Percentiles rank a stretch among this genome's conserved stretches.
These are phyloP conservation scores for Mormyrus proboscirostris DNA, from an alignment of 2,797 vertebrate species.

Conservation along the genomic window DNA sequence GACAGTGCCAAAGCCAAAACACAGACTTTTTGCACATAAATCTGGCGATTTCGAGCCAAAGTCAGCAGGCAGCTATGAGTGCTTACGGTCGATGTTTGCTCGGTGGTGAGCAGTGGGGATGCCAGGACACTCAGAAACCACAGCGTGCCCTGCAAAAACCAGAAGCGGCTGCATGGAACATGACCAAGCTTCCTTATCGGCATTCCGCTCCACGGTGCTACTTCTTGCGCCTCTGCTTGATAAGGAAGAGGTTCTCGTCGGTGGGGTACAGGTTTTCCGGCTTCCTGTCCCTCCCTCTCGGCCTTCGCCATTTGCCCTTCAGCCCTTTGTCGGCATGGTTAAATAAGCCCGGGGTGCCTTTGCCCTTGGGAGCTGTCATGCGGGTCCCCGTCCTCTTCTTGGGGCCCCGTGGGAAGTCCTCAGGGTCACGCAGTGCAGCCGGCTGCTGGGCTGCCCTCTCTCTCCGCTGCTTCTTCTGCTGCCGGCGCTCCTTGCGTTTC, in stretches of 20 bases:
- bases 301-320: conserved; percentile 23
- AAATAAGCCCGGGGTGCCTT: conserved; percentile 19
- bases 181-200: too few relatives aligned
- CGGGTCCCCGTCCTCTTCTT: not conserved
- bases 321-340: not conserved
- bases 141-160: not conserved
- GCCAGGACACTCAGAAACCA: not conserved
- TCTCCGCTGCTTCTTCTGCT: not conserved
- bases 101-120: not conserved
- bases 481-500: conserved; percentile 8
- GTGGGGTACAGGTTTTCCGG: conserved; percentile 33
- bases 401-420: conserved; percentile 54
- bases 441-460: not conserved
- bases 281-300: conserved; percentile 33
- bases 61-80: not conserved
- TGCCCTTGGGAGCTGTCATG: not conserved
- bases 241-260: conserved; percentile 63
- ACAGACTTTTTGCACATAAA: not conserved
- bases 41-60: not conserved
- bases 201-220: not conserved
- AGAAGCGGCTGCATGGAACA: not conserved
- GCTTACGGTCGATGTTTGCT: not conserved
- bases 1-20: not conserved
- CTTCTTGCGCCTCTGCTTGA: conserved; percentile 58
- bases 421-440: not conserved